Evolutionary conservation across 2,113 vertebrate genomes (phyloP), one percentile per base, ranked within the genome.

Genomic region (Cryptotis parvus): DNA sequence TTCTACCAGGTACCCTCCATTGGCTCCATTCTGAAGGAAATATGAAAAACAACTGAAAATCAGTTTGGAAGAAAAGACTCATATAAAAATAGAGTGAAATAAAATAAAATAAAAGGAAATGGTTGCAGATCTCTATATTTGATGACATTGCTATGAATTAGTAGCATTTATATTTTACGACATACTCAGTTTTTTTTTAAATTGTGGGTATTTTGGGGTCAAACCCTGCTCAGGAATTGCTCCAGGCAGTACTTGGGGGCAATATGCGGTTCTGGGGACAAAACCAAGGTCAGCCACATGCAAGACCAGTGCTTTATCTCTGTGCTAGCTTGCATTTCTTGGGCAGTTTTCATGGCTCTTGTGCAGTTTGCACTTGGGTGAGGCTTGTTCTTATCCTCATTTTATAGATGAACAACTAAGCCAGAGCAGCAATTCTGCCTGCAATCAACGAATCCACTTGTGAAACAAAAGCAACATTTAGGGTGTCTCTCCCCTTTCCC

Each of bases 381-480:
- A 45, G 7, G 9, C 83, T 79, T 78, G 43, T 76, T 70, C 83
- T 76, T 84, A 35, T n/a, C 3, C 7, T 15, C 24, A 52, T 74
- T 81, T 88, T 35, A 29, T 4, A 69, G 27, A 33, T 68, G 29
- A 94, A 24, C 55, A 91, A 43, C 27, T 1, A 1, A 55, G 41
- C 63, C n/a, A 12, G 20, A 77, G 18, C 18, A 84, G 52, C 29
- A 79, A 69, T 61, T 41, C 72, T 31, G 8, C n/a, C 22, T 61
- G 9, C 43, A 63, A 43, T 63, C 24, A 55, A n/a, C n/a, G n/a
- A n/a, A 68, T 84, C 65, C 31, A 22, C n/a, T n/a, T n/a, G n/a
- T 8, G 72, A 89, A 75, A n/a, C 26, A 86, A 77, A 66, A 89
- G 69, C 27, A 29, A 58, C 90, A 52, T 92, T 37, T 74, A 31